Evolutionary conservation across 1,140 invertebrate genomes (phyloP), one percentile per base, ranked within the genome.

Genomic region (Apis florea): DNA sequence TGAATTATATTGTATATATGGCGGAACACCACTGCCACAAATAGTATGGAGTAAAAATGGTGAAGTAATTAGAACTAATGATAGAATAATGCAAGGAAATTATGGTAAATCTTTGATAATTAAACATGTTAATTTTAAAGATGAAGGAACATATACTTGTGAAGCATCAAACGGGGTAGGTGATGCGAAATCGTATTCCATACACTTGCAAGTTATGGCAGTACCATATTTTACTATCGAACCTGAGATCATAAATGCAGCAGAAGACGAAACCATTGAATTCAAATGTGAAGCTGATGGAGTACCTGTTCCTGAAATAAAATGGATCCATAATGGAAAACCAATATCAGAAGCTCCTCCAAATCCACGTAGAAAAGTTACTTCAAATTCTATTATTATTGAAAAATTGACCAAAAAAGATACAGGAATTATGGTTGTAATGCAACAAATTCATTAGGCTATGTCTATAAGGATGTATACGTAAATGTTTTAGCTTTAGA

Each of bases 371-470:
- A 94, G 96, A 56, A 94, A 94, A 84, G 95, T 97, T 17, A 94
- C 94, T 0, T 90, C 95, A 0, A 97, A 98, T 90, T 96, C 95
- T 56, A 97, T 99, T 63, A 95, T 96, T 4, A 97, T 99, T 83
- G 95, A 96, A 19, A 96, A 97, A 86, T 93, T 99, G 26, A 94
- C 95, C 24, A 98, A 98, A 92, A 95, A 95, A 61, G 99, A 99
- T 93, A 99, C 98, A 11, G 98, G 98, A 79, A 99, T 93, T 98
- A 99, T 90, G 98, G 99, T 68, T 99, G 99, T 93, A 99, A 99
- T 94, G 99, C 98, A 1, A 99, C 98, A 80, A 99, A 99, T 93
- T 97, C 97, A n/a, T 95, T 98, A 85, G 99, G 99, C 53, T 99
- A 99, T 93, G 97, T 99, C 19, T 99, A 99, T 94, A 98, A 98